Evolutionary conservation across 2,113 vertebrate genomes (phyloP).

Genomic region (Oncorhynchus clarkii): DNA sequence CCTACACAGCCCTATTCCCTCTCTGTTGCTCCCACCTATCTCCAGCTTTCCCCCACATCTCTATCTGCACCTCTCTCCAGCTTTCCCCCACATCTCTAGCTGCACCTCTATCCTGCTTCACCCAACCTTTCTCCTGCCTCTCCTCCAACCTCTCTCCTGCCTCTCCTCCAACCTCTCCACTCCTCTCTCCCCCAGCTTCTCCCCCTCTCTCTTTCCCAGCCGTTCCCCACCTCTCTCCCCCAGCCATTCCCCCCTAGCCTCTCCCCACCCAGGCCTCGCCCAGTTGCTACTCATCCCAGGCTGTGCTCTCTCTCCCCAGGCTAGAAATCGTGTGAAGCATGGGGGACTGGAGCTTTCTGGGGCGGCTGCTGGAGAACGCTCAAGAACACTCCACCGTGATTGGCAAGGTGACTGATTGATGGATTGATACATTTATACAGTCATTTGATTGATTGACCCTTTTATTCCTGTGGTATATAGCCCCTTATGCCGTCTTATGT

Average conservation of each 20-base stretch:
- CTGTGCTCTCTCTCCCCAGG: conserved; percentile 67
- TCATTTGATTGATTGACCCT: too few species aligned
- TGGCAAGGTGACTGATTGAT: conserved; percentile 81
- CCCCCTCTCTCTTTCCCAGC: too few species aligned
- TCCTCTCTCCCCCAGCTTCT: neutral
- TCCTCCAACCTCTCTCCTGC: neutral
- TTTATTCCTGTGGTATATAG: neutral
- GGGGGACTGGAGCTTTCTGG: conserved; percentile 98
- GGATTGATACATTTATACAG: neutral
- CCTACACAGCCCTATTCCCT: neutral
- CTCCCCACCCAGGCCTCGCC: neutral
- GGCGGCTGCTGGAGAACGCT: conserved; percentile 89
- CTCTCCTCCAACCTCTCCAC: neutral
- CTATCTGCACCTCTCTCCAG: neutral
- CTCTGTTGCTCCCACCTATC: neutral
- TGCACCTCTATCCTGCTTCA: neutral
- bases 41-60: neutral
- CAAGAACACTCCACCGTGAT: conserved; percentile 96
- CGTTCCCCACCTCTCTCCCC: neutral
- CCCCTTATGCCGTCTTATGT: neutral
- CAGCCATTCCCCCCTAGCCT: neutral
- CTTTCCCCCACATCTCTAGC: neutral
- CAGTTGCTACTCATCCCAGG: conserved; percentile 16
- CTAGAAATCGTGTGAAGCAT: conserved; percentile 83
- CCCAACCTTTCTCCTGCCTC: neutral